Conservation (phyloP, 1,140 invertebrate genomes). For the Mercenaria mercenaria region DNA sequence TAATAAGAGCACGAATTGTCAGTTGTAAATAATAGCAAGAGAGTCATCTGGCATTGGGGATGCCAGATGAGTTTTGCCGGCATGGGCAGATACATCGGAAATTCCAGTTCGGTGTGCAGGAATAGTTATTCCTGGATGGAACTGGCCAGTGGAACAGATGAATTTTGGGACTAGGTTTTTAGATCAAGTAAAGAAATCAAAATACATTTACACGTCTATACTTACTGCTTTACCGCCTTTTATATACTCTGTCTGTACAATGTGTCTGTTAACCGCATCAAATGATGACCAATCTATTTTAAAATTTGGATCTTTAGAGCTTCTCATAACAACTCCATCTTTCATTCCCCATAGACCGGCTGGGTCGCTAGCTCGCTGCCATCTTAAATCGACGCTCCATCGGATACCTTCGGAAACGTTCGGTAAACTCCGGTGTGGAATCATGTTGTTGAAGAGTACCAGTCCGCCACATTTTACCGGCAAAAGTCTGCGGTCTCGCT, state of each 20-base stretch:
- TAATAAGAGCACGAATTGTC: too few species aligned
- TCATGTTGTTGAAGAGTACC: slow-evolving; percentile 84
- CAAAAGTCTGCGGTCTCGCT: slow-evolving; percentile 73
- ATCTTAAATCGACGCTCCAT: slow-evolving; percentile 84
- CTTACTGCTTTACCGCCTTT: slow-evolving; percentile 69
- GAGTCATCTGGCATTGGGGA: too few species aligned
- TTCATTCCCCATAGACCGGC: slow-evolving; percentile 83
- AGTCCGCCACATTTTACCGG: slow-evolving; percentile 81
- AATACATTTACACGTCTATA: too few species aligned
- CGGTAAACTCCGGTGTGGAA: slow-evolving; percentile 82
- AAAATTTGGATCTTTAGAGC: slow-evolving; percentile 76
- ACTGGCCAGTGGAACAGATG: too few species aligned
- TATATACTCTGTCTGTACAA: slow-evolving; percentile 68
- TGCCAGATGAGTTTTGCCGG: too few species aligned
- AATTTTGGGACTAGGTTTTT: too few species aligned
- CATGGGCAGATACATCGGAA: too few species aligned
- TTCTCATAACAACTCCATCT: slow-evolving; percentile 79
- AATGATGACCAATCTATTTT: slow-evolving; percentile 83
- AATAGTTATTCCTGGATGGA: too few species aligned
- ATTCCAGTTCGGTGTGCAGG: too few species aligned
- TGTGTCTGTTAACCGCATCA: slow-evolving; percentile 76
- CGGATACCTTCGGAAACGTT: slow-evolving; percentile 81
- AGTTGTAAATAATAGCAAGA: too few species aligned
- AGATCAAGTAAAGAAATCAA: too few species aligned
- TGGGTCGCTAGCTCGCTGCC: slow-evolving; percentile 78